These are phyloP conservation scores for Aviceda subcristata DNA, from an alignment of 2,113 vertebrate genomes.

Conservation along the genomic window DNA sequence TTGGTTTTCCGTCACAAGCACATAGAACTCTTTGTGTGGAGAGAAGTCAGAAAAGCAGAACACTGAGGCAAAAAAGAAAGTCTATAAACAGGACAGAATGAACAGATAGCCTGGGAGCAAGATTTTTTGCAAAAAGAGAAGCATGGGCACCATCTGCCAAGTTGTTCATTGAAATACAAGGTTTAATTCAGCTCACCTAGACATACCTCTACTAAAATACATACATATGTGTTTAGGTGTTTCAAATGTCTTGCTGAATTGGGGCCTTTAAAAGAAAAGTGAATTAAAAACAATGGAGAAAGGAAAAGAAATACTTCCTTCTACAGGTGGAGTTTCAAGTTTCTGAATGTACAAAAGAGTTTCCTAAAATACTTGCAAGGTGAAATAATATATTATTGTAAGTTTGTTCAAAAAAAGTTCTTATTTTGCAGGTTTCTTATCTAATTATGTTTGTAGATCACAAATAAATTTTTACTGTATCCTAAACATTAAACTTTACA, in stretches of 20 bases:
- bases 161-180: not conserved
- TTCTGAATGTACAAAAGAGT: constrained; percentile 19
- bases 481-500: constrained; percentile 19
- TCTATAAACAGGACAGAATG: not conserved
- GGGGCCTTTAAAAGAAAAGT: constrained; percentile 14
- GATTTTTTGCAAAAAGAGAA: not conserved
- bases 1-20: not conserved
- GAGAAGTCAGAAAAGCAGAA: not conserved
- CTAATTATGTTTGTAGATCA: not conserved
- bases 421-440: not conserved
- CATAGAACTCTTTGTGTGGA: not conserved
- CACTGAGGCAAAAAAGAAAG: not conserved
- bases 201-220: not conserved
- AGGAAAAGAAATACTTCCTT: constrained; percentile 25
- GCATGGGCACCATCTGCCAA: not conserved
- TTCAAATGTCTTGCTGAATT: constrained; percentile 29
- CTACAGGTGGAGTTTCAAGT: constrained; percentile 40
- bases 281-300: constrained; percentile 34
- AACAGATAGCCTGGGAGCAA: not conserved
- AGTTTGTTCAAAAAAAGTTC: not conserved
- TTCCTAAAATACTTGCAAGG: constrained; percentile 20
- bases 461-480: not conserved
- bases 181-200: constrained; percentile 1
- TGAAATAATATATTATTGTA: not conserved
- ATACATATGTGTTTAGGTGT: constrained; percentile 16